Evolutionary conservation across 2,888 invertebrate species (phyloP).

Genomic region (Drosophila monieri): DNA sequence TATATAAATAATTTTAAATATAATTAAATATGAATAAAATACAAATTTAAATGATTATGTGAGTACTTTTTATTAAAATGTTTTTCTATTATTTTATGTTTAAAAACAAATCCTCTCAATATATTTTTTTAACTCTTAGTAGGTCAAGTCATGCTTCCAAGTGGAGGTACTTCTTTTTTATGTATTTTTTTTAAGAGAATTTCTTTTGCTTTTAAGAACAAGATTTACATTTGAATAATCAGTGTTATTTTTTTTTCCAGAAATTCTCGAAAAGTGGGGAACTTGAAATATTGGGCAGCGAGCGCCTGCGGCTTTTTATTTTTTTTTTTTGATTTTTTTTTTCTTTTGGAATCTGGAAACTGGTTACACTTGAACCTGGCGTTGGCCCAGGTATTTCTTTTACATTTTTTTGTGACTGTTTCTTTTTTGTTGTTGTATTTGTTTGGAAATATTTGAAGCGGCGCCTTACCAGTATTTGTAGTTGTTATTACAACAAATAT

Average conservation of each 20-base stretch:
- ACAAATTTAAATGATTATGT: too few relatives aligned
- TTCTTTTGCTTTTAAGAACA: constrained; percentile 53
- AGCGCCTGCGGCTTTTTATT: constrained; percentile 32
- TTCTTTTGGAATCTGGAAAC: constrained; percentile 58
- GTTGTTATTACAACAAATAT: too few relatives aligned
- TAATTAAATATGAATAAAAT: not conserved
- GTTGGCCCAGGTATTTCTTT: constrained; percentile 12
- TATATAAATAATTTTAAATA: too few relatives aligned
- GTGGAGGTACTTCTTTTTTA: constrained; percentile 16
- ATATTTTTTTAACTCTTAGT: constrained; percentile 1
- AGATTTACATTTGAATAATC: constrained; percentile 66
- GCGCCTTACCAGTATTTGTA: constrained; percentile 38
- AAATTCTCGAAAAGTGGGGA: constrained; percentile 38
- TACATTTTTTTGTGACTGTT: constrained; percentile 7
- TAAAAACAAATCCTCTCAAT: not conserved
- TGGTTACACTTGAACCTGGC: constrained; percentile 77
- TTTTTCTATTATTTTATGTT: not conserved
- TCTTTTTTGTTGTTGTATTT: constrained; percentile 18
- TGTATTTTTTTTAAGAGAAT: constrained; percentile 28
- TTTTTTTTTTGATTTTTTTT: constrained; percentile 6
- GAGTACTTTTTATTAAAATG: too few relatives aligned
- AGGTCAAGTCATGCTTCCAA: constrained; percentile 23
- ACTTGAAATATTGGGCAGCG: constrained; percentile 50
- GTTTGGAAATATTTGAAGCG: constrained; percentile 56
- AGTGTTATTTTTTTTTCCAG: constrained; percentile 5